These are phyloP conservation scores for Epinephelus cyanopodus DNA, from an alignment of 2,113 vertebrate genomes.

Conservation along the genomic window DNA sequence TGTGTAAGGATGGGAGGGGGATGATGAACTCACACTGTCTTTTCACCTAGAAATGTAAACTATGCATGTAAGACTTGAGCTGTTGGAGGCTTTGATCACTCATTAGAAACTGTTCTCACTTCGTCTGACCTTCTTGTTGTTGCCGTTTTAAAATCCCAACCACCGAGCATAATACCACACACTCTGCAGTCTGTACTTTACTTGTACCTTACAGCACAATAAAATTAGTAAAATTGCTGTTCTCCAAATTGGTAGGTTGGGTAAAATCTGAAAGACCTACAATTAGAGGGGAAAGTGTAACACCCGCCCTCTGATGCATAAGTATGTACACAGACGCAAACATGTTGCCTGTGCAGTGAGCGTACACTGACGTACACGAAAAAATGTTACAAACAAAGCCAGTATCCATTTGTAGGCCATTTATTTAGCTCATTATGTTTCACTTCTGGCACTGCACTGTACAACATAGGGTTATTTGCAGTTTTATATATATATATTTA, in stretches of 20 bases:
- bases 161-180: conserved; percentile 16
- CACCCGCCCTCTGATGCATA: conserved; percentile 36
- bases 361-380: neutral
- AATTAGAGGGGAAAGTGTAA: conserved; percentile 65
- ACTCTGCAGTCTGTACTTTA: conserved; percentile 50
- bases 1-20: neutral
- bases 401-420: conserved; percentile 15
- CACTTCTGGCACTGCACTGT: neutral
- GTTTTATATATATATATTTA: conserved; percentile 23
- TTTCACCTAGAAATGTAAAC: conserved; percentile 34
- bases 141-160: conserved; percentile 6
- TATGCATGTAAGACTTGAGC: neutral
- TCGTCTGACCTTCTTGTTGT: conserved; percentile 21
- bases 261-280: conserved; percentile 44
- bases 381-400: conserved; percentile 19
- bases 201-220: conserved; percentile 45
- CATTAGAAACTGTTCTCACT: conserved; percentile 30
- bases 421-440: conserved; percentile 12
- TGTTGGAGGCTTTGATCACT: conserved; percentile 2
- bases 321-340: conserved; percentile 46
- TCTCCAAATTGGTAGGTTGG: conserved; percentile 68
- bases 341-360: conserved; percentile 19
- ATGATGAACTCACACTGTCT: neutral
- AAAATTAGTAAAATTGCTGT: conserved; percentile 60
- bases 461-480: neutral